phyloP scores from a whole-genome alignment of 2,888 invertebrate genomes.

The Tinea semifulvella region DNA sequence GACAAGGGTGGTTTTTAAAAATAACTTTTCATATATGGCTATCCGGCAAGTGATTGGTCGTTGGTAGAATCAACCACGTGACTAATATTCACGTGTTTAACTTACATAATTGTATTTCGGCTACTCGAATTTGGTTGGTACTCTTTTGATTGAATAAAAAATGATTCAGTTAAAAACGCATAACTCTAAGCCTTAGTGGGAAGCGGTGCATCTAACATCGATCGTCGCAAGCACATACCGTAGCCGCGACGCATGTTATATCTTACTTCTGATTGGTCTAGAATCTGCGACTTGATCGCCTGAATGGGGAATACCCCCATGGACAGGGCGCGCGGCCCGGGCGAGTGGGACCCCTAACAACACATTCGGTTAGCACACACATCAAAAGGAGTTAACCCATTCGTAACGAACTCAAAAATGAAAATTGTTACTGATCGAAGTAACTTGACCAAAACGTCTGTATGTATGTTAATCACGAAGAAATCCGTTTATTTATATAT shows the following conservation, averaged over 20 bases:
- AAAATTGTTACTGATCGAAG: too few relatives aligned
- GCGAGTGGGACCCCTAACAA: conserved; percentile 89
- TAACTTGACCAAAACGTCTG: too few relatives aligned
- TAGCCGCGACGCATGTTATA: conserved; percentile 36
- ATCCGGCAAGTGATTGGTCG: too few relatives aligned
- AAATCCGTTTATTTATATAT: too few relatives aligned
- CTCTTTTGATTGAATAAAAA: too few relatives aligned
- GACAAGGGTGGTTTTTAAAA: too few relatives aligned
- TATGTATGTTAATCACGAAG: too few relatives aligned
- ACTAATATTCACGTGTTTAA: too few relatives aligned
- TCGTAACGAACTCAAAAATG: background rate
- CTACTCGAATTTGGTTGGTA: too few relatives aligned
- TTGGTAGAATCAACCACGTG: too few relatives aligned
- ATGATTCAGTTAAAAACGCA: background rate
- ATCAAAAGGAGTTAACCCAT: conserved; percentile 35
- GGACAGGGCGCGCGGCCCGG: conserved; percentile 88
- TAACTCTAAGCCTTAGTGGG: background rate
- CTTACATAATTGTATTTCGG: too few relatives aligned
- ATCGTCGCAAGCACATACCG: conserved; percentile 51
- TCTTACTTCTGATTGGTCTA: conserved; percentile 91
- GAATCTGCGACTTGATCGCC: conserved; percentile 87
- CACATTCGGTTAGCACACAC: conserved; percentile 69
- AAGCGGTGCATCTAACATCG: conserved; percentile 67
- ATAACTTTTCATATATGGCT: too few relatives aligned
- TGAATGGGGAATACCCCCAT: conserved; percentile 92